A percentile compares a stretch with the other conserved stretches of the same genome.
These are phyloP conservation scores for Astreopora myriophthalma DNA, from an alignment of 64 coral and sea anemone species.

Conservation along the genomic window DNA sequence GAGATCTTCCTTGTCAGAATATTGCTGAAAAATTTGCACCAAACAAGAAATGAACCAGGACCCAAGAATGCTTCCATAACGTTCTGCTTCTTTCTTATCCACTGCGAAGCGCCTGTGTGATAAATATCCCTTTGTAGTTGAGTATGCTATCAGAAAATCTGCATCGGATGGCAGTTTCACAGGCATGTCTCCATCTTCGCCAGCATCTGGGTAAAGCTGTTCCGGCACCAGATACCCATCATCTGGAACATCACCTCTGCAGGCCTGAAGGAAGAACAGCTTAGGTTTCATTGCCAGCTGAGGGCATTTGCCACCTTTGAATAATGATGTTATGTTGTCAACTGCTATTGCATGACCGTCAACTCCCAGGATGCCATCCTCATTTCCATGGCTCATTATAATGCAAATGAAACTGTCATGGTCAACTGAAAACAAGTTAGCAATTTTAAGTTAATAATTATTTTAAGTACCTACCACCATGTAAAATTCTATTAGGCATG, in stretches of 20 bases:
- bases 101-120: conserved; percentile 64
- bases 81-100: background rate
- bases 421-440: conserved; percentile 26
- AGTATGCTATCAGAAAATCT: conserved; percentile 87
- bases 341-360: conserved; percentile 59
- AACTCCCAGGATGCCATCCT: conserved; percentile 55
- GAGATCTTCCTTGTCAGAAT: conserved; percentile 78
- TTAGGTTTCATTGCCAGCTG: conserved; percentile 80
- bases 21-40: conserved; percentile 54
- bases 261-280: conserved; percentile 87
- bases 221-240: conserved; percentile 47
- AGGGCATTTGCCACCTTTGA: conserved; percentile 63
- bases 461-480: too few species aligned
- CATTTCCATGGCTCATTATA: conserved; percentile 83
- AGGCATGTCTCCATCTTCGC: conserved; percentile 47
- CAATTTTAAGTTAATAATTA: too few species aligned
- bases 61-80: background rate
- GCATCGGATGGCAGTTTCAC: conserved; percentile 84
- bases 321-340: conserved; percentile 70
- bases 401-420: conserved; percentile 82
- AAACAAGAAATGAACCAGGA: conserved; percentile 90
- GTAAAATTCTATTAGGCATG: too few species aligned
- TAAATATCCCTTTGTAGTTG: conserved; percentile 73
- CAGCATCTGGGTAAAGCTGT: conserved; percentile 14
- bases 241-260: conserved; percentile 77